These are phyloP conservation scores for Rotaria sp. DNA, from an alignment of 2,888 invertebrate genomes.

Conservation along the genomic window DNA sequence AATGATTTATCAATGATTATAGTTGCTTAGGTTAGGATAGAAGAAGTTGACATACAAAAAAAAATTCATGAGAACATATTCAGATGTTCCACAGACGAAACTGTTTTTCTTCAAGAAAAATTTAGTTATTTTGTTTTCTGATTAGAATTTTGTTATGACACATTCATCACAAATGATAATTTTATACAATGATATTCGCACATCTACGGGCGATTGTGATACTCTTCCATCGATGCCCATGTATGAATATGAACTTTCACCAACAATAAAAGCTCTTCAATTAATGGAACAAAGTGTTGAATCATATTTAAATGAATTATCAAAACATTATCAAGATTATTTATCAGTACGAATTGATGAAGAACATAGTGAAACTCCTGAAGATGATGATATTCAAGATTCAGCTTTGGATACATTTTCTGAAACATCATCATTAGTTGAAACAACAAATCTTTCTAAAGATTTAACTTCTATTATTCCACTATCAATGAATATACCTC, in stretches of 20 bases:
- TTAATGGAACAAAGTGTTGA: constrained; percentile 2
- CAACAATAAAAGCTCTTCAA: background rate
- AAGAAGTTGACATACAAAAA: too few species aligned
- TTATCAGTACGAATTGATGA: background rate
- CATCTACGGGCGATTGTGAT: background rate
- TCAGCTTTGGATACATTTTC: constrained; percentile 16
- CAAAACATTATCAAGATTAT: background rate
- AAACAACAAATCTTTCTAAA: background rate
- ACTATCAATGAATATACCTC: background rate
- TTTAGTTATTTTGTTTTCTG: background rate
- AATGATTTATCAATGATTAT: too few species aligned
- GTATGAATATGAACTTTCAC: constrained; percentile 1
- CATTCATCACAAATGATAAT: constrained; percentile 6
- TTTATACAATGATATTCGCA: background rate
- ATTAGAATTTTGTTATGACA: background rate
- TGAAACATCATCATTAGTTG: constrained; percentile 6
- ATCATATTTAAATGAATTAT: constrained; percentile 23
- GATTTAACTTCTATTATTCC: background rate
- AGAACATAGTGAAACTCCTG: background rate
- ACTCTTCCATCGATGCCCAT: background rate
- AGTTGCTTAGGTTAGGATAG: too few species aligned
- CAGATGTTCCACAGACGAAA: too few species aligned
- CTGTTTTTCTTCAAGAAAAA: too few species aligned
- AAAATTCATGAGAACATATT: too few species aligned
- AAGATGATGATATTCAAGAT: background rate